phyloP scores from a whole-genome alignment of 2,797 vertebrate genomes.

The Myotis daubentonii region DNA sequence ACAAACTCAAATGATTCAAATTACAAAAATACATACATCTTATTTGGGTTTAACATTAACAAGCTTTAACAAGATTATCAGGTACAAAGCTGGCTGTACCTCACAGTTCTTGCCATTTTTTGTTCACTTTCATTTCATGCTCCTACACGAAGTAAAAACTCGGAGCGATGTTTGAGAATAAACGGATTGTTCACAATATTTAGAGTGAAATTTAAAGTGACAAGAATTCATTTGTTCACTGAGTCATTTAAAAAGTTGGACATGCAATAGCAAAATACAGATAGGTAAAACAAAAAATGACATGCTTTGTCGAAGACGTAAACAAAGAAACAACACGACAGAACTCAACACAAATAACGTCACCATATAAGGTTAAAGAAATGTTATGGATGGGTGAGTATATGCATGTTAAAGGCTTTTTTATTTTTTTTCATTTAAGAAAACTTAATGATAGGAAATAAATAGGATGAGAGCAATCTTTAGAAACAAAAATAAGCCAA shows the following conservation, averaged over 20 bases:
- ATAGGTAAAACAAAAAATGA: slow-evolving; percentile 83
- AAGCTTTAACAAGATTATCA: slow-evolving; percentile 84
- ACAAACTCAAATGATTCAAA: slow-evolving; percentile 87
- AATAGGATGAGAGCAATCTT: slow-evolving; percentile 78
- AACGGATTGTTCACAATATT: slow-evolving; percentile 65
- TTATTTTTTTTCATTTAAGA: slow-evolving; percentile 79
- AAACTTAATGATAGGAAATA: slow-evolving; percentile 83
- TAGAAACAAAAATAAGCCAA: slow-evolving; percentile 82
- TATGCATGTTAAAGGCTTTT: slow-evolving; percentile 85
- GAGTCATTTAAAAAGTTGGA: slow-evolving; percentile 84
- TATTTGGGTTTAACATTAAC: slow-evolving; percentile 83
- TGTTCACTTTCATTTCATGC: slow-evolving; percentile 83
- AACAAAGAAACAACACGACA: slow-evolving; percentile 70
- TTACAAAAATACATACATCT: slow-evolving; percentile 86
- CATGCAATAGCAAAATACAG: slow-evolving; percentile 74
- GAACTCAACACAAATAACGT: slow-evolving; percentile 80
- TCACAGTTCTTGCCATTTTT: slow-evolving; percentile 85
- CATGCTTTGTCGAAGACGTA: slow-evolving; percentile 87
- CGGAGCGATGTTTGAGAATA: slow-evolving; percentile 74
- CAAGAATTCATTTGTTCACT: slow-evolving; percentile 86
- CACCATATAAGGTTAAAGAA: slow-evolving; percentile 85
- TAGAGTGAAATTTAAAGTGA: slow-evolving; percentile 88
- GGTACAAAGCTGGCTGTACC: slow-evolving; percentile 79
- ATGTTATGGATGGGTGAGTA: slow-evolving; percentile 84
- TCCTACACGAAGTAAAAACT: slow-evolving; percentile 68